Percentiles rank a stretch among this genome's conserved stretches.
Conservation (phyloP, 1,140 invertebrate species). For the Aleiodes sp. region DNA sequence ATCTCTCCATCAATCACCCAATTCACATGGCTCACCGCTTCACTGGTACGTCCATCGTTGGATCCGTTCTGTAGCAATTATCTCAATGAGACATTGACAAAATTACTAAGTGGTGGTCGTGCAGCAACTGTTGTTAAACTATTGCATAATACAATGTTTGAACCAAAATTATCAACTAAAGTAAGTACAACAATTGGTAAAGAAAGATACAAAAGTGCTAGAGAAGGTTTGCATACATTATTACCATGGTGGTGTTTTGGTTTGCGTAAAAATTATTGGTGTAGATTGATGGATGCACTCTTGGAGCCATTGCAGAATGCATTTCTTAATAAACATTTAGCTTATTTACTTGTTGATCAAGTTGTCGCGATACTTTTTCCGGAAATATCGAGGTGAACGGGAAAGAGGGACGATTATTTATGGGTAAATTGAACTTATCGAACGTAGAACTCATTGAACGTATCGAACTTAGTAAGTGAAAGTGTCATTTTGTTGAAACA, state of each 20-base stretch:
- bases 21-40: slow-evolving; percentile 55
- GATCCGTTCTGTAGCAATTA: slow-evolving; percentile 52
- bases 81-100: slow-evolving; percentile 50
- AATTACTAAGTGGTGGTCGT: slow-evolving; percentile 57
- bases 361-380: slow-evolving; percentile 64
- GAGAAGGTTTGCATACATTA: slow-evolving; percentile 52
- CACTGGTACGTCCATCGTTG: slow-evolving; percentile 46
- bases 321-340: slow-evolving; percentile 62
- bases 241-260: slow-evolving; percentile 57
- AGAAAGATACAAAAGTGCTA: slow-evolving; percentile 50
- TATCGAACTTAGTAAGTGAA: no score
- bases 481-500: no score
- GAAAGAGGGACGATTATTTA: no score
- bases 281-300: slow-evolving; percentile 53
- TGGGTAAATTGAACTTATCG: no score
- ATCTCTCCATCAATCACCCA: slow-evolving; percentile 46
- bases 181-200: slow-evolving; percentile 19
- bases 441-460: no score
- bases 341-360: slow-evolving; percentile 64
- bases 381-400: slow-evolving; percentile 51
- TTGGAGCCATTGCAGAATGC: slow-evolving; percentile 58
- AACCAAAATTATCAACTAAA: slow-evolving; percentile 36
- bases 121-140: slow-evolving; percentile 58
- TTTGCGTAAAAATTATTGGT: slow-evolving; percentile 52
- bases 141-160: slow-evolving; percentile 53